Evolutionary conservation across 2,797 vertebrate genomes (phyloP).

Genomic region (Brachyalestes nurse): DNA sequence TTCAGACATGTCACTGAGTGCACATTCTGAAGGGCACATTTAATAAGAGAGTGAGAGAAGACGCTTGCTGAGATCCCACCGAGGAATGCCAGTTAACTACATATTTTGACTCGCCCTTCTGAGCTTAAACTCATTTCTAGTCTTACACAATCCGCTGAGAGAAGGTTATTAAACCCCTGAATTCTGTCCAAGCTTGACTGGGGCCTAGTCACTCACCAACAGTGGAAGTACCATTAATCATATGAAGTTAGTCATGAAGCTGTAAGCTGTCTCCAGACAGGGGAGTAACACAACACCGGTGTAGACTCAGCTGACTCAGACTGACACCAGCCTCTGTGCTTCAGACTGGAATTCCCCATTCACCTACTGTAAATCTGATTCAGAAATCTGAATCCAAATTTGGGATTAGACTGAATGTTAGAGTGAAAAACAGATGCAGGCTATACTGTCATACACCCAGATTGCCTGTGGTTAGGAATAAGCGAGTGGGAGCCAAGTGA

Average conservation of each 20-base stretch:
- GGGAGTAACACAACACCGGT: conserved; percentile 26
- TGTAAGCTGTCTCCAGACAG: conserved; percentile 26
- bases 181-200: neutral
- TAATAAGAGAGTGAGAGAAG: neutral
- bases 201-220: conserved; percentile 28
- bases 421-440: neutral
- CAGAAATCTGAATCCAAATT: neutral
- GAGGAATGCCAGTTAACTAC: neutral
- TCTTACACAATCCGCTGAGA: conserved; percentile 22
- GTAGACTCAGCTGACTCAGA: conserved; percentile 44
- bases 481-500: neutral
- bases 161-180: neutral
- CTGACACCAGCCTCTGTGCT: conserved; percentile 12
- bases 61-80: neutral
- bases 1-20: neutral
- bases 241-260: conserved; percentile 29
- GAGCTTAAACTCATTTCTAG: neutral
- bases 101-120: conserved; percentile 7
- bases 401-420: neutral
- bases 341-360: conserved; percentile 36
- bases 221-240: conserved; percentile 7
- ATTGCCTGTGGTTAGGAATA: neutral
- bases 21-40: neutral
- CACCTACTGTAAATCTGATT: neutral
- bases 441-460: neutral